These are phyloP conservation scores for Leptinotarsa lineolata DNA, from an alignment of 1,140 invertebrate species.

Conservation along the genomic window DNA sequence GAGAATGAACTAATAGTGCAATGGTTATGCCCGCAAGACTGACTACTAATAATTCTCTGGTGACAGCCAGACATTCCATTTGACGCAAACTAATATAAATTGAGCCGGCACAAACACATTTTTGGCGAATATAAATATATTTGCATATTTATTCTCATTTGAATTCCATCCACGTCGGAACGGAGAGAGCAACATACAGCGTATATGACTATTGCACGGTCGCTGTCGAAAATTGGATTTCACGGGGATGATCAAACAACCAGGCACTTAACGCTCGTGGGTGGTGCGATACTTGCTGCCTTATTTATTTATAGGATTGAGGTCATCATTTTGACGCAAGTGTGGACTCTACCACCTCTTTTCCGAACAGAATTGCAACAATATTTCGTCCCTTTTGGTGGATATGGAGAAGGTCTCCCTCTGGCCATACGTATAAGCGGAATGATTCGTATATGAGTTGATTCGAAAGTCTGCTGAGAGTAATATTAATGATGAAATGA, in stretches of 20 bases:
- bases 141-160: conserved; percentile 8
- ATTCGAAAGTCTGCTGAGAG: too few species aligned
- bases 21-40: neutral
- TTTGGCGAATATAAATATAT: conserved; percentile 5
- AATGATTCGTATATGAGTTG: too few species aligned
- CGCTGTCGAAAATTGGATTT: conserved; percentile 2
- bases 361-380: too few species aligned
- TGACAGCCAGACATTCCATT: conserved; percentile 5
- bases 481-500: too few species aligned
- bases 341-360: too few species aligned
- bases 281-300: too few species aligned
- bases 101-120: conserved; percentile 7
- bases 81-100: conserved; percentile 6
- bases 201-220: neutral
- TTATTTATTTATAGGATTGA: too few species aligned
- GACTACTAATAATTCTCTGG: conserved; percentile 8
- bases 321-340: too few species aligned
- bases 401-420: too few species aligned
- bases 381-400: too few species aligned
- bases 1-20: neutral
- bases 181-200: neutral
- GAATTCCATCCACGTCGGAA: neutral
- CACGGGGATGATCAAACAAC: neutral
- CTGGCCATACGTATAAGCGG: too few species aligned
- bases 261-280: neutral